Base-by-base conservation (phyloP, 2,888 invertebrate genomes). In the Schizotus pectinicornis region DNA sequence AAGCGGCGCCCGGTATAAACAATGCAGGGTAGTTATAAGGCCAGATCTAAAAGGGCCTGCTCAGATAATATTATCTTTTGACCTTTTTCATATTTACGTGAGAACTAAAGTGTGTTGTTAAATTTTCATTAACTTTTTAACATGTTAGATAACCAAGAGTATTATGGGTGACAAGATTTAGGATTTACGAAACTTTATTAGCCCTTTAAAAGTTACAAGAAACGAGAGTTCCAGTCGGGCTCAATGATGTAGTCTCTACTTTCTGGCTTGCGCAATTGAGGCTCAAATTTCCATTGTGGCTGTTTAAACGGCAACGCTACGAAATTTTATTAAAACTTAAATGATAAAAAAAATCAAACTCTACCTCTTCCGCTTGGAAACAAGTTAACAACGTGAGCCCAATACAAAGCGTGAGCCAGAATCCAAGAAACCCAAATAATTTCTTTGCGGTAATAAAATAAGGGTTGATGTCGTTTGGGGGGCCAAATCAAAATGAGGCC, bases 201-300 rank as follows among this genome's bases (percentile, higher is more conserved):
- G 3, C 5, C 5, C 22, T 5, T 5, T 22, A 22, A 22, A n/a
- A n/a, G n/a, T 13, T 11, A 46, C 1, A 0, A 64, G 22, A 3
- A 22, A 57, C 57, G 41, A n/a, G 73, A 72, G 59, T 77, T 70
- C 79, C 78, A 79, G 60, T 77, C 77, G 2, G 79, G 78, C 64
- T 79, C 79, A 39, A 79, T 79, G 53, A 78, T 74, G 56, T 74
- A 78, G 66, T 77, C 75, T 48, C 73, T 69, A 37, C 64, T 72
- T 62, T 73, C 72, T 3, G 76, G 75, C 63, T 69, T 74, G 37
- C 69, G 72, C 14, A 74, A 34, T 6, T 70, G 74, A 3, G 63
- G 64, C 46, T 62, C 68, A 53, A 70, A 74, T 22, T 63, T 71
- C 74, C 74, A 77, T 5, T 74, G 73, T 1, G 78, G 77, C 63